phyloP scores from a whole-genome alignment of 1,140 invertebrate genomes.

The Philotrypesis tridentata region DNA sequence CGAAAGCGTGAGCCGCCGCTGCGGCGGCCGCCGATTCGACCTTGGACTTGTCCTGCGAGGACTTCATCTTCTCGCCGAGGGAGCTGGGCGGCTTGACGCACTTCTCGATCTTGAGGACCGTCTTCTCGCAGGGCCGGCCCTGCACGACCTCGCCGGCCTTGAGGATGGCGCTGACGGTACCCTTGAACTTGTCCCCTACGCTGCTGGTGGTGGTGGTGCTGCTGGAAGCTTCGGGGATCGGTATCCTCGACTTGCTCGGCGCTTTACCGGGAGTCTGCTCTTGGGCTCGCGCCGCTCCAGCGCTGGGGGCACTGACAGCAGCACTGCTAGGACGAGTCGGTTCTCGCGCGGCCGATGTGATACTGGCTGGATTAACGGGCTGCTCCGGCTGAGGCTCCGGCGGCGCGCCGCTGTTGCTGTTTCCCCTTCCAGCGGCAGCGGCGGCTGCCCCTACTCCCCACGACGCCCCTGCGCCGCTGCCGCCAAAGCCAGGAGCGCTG shows the following conservation, averaged over 20 bases:
- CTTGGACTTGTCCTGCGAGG: slow-evolving; percentile 63
- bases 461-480: slow-evolving; percentile 33
- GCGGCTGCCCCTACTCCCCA: slow-evolving; percentile 51
- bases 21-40: slow-evolving; percentile 39
- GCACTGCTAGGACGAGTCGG: slow-evolving; percentile 60
- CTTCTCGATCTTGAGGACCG: slow-evolving; percentile 48
- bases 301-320: not conserved
- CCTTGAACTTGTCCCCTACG: slow-evolving; percentile 64
- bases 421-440: slow-evolving; percentile 52
- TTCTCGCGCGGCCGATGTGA: slow-evolving; percentile 71
- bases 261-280: not conserved
- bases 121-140: slow-evolving; percentile 62
- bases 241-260: not conserved
- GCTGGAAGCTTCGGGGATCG: not conserved
- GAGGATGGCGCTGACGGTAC: slow-evolving; percentile 61
- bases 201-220: not conserved
- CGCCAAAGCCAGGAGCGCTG: slow-evolving; percentile 44
- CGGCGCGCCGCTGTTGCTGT: slow-evolving; percentile 34
- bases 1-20: slow-evolving; percentile 53
- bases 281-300: not conserved
- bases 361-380: slow-evolving; percentile 63
- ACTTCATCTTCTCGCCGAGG: slow-evolving; percentile 65
- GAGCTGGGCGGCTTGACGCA: not conserved
- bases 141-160: slow-evolving; percentile 60
- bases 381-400: slow-evolving; percentile 62